Conservation (phyloP, 2,888 invertebrate species). For the Xylophagus ater region DNA sequence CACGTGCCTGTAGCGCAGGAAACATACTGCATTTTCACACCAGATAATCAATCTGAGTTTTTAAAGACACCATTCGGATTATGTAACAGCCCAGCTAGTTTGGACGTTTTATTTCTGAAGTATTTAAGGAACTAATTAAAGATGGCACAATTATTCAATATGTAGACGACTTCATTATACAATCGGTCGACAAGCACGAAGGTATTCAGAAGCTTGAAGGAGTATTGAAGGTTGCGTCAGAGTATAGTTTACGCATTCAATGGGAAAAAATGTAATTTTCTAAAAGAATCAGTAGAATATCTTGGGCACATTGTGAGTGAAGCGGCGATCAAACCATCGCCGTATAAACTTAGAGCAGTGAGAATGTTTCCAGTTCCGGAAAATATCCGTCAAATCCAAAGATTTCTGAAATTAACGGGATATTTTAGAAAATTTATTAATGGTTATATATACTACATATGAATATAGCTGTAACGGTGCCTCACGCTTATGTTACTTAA, state of each 20-base stretch:
- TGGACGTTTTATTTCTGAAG: conserved; percentile 1
- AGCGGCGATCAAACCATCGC: conserved; percentile 17
- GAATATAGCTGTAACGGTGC: too few species aligned
- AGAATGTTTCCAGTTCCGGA: conserved; percentile 22
- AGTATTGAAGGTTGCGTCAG: neutral
- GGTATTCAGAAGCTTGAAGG: neutral
- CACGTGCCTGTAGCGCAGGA: conserved; percentile 3
- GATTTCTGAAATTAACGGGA: conserved; percentile 16
- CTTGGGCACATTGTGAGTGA: conserved; percentile 20
- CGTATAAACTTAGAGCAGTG: conserved; percentile 1
- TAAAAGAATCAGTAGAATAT: conserved; percentile 14
- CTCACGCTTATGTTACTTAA: too few species aligned
- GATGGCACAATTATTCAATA: neutral
- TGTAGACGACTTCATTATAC: conserved; percentile 8
- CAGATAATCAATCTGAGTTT: conserved; percentile 24
- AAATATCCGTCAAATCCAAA: conserved; percentile 17
- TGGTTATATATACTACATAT: too few species aligned
- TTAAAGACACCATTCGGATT: conserved; percentile 23
- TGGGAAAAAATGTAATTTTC: conserved; percentile 3
- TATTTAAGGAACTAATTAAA: conserved; percentile 2
- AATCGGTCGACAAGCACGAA: conserved; percentile 5
- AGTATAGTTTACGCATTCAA: neutral
- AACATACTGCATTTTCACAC: conserved; percentile 21
- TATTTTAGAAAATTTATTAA: conserved; percentile 16
- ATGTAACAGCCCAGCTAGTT: conserved; percentile 18